Conservation (phyloP, 1,140 invertebrate genomes). For the Pseudomyrmex gracilis region DNA sequence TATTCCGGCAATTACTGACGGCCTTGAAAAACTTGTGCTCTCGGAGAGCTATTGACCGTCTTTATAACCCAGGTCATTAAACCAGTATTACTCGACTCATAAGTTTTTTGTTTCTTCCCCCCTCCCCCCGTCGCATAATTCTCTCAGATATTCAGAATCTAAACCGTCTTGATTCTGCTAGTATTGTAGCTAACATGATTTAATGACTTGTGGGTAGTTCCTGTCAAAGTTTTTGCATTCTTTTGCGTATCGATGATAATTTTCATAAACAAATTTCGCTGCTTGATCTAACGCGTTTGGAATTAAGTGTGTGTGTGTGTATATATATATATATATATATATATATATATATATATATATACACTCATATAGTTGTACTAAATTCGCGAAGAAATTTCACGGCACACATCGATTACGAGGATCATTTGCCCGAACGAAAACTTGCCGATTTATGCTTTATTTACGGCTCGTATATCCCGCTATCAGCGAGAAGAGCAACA, state of each 20-base stretch:
- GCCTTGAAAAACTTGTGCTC: neutral
- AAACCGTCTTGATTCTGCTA: slow-evolving; percentile 48
- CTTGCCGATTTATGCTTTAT: slow-evolving; percentile 62
- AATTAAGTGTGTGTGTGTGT: no score
- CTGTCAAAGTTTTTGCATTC: slow-evolving; percentile 33
- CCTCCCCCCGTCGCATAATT: neutral
- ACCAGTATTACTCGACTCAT: slow-evolving; percentile 45
- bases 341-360: neutral
- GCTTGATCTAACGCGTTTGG: neutral
- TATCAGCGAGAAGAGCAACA: slow-evolving; percentile 53
- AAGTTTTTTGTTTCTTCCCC: slow-evolving; percentile 27
- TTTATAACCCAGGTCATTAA: slow-evolving; percentile 16
- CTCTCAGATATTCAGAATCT: slow-evolving; percentile 23
- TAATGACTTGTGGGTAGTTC: slow-evolving; percentile 46
- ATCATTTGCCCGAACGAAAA: slow-evolving; percentile 42
- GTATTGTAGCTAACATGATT: slow-evolving; percentile 54
- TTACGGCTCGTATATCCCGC: slow-evolving; percentile 22
- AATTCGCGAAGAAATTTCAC: slow-evolving; percentile 32
- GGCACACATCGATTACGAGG: neutral
- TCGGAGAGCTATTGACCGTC: neutral
- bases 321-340: neutral
- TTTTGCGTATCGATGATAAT: slow-evolving; percentile 33
- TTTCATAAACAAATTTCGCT: slow-evolving; percentile 21
- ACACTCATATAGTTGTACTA: slow-evolving; percentile 9
- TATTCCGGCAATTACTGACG: slow-evolving; percentile 34